These are phyloP conservation scores for Chelon auratus DNA, from an alignment of 2,797 vertebrate species.

Conservation along the genomic window DNA sequence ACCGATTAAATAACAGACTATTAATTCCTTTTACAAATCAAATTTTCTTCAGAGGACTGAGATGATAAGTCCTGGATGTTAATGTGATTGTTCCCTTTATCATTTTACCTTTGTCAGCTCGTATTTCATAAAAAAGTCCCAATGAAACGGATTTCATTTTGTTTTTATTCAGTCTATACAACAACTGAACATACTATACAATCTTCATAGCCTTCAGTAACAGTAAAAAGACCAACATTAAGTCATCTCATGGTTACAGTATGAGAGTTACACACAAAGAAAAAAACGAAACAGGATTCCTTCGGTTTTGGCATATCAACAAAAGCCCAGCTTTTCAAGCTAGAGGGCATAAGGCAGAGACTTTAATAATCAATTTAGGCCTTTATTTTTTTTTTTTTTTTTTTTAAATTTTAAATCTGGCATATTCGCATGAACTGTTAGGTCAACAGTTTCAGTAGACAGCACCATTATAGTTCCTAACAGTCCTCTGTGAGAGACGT, in stretches of 20 bases:
- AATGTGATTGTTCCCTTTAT: not conserved
- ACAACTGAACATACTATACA: conserved; percentile 70
- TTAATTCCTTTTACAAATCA: not conserved
- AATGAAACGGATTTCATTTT: conserved; percentile 28
- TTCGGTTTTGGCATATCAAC: conserved; percentile 71
- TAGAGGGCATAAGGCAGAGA: conserved; percentile 73
- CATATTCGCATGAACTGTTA: conserved; percentile 48
- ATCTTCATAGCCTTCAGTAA: conserved; percentile 58
- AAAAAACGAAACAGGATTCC: conserved; percentile 30
- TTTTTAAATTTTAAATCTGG: conserved; percentile 33
- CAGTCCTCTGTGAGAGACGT: conserved; percentile 46
- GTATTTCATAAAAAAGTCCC: conserved; percentile 30
- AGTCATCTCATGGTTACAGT: conserved; percentile 54
- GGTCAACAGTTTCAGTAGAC: conserved; percentile 39
- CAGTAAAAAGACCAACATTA: conserved; percentile 66
- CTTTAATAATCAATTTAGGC: conserved; percentile 50
- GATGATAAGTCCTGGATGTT: conserved; percentile 19
- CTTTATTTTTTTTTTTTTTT: conserved; percentile 19
- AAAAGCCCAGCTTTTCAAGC: conserved; percentile 69
- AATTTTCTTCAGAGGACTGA: conserved; percentile 5
- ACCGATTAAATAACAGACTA: not conserved
- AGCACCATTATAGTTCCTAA: conserved; percentile 43
- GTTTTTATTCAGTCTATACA: conserved; percentile 73
- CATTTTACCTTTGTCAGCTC: not conserved
- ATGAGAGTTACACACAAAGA: conserved; percentile 50